Percentiles rank a stretch among this genome's conserved stretches.
These are phyloP conservation scores for Actenoides hombroni DNA, from an alignment of 2,113 vertebrate species.

Conservation along the genomic window DNA sequence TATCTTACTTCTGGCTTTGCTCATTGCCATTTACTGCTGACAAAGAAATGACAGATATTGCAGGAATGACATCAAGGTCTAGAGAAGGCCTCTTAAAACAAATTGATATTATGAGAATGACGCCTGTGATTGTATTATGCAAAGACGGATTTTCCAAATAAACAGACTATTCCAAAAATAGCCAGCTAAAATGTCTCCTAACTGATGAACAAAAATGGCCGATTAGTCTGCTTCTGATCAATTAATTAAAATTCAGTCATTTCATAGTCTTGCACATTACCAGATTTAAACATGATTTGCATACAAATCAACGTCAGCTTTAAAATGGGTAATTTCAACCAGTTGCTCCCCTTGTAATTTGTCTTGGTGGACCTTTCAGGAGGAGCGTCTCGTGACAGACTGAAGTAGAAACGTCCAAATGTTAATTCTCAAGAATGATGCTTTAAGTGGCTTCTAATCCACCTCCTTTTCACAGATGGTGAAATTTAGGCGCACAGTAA, in stretches of 20 bases:
- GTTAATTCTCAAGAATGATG: neutral
- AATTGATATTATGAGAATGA: constrained; percentile 35
- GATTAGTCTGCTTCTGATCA: neutral
- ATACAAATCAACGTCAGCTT: neutral
- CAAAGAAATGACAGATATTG: constrained; percentile 37
- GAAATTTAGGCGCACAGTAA: neutral
- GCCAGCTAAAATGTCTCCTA: constrained; percentile 16
- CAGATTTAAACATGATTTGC: neutral
- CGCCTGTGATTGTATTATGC: constrained; percentile 25
- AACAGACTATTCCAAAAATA: constrained; percentile 53
- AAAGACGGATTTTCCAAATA: constrained; percentile 49
- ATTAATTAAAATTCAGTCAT: neutral
- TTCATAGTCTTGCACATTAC: neutral
- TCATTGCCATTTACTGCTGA: constrained; percentile 23
- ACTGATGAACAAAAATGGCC: neutral
- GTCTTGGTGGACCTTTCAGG: neutral
- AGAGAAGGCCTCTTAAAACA: constrained; percentile 41
- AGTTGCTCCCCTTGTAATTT: neutral
- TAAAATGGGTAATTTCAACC: neutral
- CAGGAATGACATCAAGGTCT: constrained; percentile 56
- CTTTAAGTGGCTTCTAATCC: neutral
- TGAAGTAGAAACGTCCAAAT: neutral
- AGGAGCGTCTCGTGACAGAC: neutral
- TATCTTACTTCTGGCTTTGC: constrained; percentile 23
- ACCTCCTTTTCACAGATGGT: neutral